Percentiles rank a stretch among this genome's conserved stretches.
These are phyloP conservation scores for Chaetogeoica ovagalla DNA, from an alignment of 2,888 invertebrate species.

Conservation along the genomic window DNA sequence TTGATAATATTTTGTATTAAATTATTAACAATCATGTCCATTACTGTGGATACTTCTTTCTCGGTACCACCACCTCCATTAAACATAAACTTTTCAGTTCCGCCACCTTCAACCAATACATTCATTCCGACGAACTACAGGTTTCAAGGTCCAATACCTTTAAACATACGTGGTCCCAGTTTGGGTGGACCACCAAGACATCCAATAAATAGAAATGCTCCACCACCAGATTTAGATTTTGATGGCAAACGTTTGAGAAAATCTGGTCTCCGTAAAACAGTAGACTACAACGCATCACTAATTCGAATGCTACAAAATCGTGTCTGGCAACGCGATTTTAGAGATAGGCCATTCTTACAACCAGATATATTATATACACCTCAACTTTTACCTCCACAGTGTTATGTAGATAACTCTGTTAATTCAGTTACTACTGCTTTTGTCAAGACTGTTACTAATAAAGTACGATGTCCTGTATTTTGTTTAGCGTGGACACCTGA, in stretches of 20 bases:
- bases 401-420: slow-evolving; percentile 90
- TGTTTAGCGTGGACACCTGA: slow-evolving; percentile 99
- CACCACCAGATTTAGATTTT: slow-evolving; percentile 67
- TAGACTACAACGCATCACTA: slow-evolving; percentile 95
- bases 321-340: slow-evolving; percentile 91
- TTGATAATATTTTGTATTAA: slow-evolving; percentile 31
- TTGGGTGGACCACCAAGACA: slow-evolving; percentile 45
- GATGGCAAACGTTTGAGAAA: slow-evolving; percentile 95
- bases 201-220: slow-evolving; percentile 26
- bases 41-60: slow-evolving; percentile 50
- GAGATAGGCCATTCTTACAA: slow-evolving; percentile 86
- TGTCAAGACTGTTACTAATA: slow-evolving; percentile 99
- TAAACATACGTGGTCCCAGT: slow-evolving; percentile 44
- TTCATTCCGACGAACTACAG: slow-evolving; percentile 51
- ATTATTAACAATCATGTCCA: slow-evolving; percentile 28
- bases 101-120: slow-evolving; percentile 46
- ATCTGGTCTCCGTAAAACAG: slow-evolving; percentile 95
- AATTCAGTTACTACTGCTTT: slow-evolving; percentile 94
- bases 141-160: slow-evolving; percentile 55
- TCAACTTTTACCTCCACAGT: slow-evolving; percentile 90
- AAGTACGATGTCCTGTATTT: slow-evolving; percentile 99
- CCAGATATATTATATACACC: slow-evolving; percentile 95
- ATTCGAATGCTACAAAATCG: slow-evolving; percentile 87
- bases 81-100: slow-evolving; percentile 42
- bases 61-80: slow-evolving; percentile 51